Evolutionary conservation across 2,113 vertebrate species (phyloP).

Genomic region (Amblyopsis rosae): DNA sequence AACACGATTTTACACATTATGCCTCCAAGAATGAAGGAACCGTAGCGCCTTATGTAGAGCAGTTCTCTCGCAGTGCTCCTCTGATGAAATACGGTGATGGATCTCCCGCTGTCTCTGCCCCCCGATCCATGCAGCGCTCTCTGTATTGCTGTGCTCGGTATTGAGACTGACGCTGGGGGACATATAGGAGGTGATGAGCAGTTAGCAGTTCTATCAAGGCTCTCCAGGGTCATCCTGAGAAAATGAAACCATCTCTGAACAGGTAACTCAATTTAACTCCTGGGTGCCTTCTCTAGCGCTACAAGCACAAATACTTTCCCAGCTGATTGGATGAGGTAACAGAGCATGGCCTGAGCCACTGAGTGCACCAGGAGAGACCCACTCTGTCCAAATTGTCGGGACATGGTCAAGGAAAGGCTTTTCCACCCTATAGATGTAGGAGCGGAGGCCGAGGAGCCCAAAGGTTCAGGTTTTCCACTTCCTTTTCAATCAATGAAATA

Average conservation of each 20-base stretch:
- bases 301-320: constrained; percentile 73
- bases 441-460: constrained; percentile 27
- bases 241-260: constrained; percentile 76
- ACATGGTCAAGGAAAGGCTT: constrained; percentile 65
- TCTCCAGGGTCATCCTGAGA: constrained; percentile 65
- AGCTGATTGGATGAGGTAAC: constrained; percentile 75
- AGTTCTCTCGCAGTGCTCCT: constrained; percentile 32
- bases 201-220: constrained; percentile 73
- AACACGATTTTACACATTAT: no score
- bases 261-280: constrained; percentile 77
- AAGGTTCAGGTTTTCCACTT: constrained; percentile 49
- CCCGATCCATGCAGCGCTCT: constrained; percentile 38
- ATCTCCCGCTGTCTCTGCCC: constrained; percentile 46
- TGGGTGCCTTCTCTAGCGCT: constrained; percentile 61
- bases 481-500: constrained; percentile 70
- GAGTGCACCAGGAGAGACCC: constrained; percentile 65
- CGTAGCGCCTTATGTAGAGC: constrained; percentile 1
- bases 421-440: constrained; percentile 47
- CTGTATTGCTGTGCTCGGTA: constrained; percentile 27
- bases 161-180: constrained; percentile 59
- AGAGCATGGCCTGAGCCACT: constrained; percentile 64
- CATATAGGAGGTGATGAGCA: constrained; percentile 61
- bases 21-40: constrained; percentile 4
- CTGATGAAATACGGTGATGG: constrained; percentile 36
- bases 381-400: constrained; percentile 61